Evolutionary conservation across 2,888 invertebrate genomes (phyloP).

Genomic region (Pristionchus maxplancki): DNA sequence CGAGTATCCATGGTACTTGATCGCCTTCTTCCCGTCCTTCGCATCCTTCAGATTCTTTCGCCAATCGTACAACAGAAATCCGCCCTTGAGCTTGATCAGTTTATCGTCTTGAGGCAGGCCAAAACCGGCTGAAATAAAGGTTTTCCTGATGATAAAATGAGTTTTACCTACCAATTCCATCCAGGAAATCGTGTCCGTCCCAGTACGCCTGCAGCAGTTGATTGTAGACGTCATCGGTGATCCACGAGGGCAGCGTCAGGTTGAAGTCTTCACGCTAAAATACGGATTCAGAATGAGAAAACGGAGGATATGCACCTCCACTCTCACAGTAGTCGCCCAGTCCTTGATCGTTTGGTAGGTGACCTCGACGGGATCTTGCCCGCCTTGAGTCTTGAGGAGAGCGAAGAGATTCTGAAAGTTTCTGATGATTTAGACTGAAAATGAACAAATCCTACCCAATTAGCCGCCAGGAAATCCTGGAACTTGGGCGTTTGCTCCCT

Average conservation of each 20-base stretch:
- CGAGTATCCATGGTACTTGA: slow-evolving; percentile 44
- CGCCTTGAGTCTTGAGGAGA: not conserved
- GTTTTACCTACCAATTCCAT: slow-evolving; percentile 1
- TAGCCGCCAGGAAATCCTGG: slow-evolving; percentile 29
- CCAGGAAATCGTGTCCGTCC: slow-evolving; percentile 22
- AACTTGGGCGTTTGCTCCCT: not conserved
- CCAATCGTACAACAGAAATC: slow-evolving; percentile 50
- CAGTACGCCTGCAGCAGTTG: not conserved
- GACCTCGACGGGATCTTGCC: not conserved
- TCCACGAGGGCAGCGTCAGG: slow-evolving; percentile 40
- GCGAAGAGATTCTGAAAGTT: slow-evolving; percentile 15
- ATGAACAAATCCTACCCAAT: not conserved
- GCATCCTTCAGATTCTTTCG: slow-evolving; percentile 5
- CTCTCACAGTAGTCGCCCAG: slow-evolving; percentile 10
- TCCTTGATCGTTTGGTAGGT: slow-evolving; percentile 3
- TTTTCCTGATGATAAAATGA: too few species aligned
- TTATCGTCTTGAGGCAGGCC: not conserved
- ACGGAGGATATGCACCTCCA: slow-evolving; percentile 24
- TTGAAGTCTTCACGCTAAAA: slow-evolving; percentile 44
- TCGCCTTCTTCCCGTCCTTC: not conserved
- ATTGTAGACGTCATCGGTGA: slow-evolving; percentile 50
- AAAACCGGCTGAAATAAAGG: slow-evolving; percentile 35
- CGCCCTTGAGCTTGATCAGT: slow-evolving; percentile 40
- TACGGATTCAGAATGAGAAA: not conserved
- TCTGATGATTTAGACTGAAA: not conserved